Conservation (phyloP, 2,888 invertebrate species). For the Tupiocoris notatus region DNA sequence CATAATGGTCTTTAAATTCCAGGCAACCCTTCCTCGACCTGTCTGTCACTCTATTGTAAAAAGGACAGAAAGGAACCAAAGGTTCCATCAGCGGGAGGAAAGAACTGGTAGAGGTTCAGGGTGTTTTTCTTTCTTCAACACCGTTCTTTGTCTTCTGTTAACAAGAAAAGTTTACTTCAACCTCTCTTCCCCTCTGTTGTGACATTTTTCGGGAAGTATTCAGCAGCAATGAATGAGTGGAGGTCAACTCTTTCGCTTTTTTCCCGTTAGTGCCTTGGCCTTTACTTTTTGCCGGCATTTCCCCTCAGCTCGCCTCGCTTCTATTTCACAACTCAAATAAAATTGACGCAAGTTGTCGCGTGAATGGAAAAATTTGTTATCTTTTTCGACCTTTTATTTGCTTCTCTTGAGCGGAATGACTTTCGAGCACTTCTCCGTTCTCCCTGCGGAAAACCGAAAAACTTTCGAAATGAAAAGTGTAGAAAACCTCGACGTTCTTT, state of each 20-base stretch:
- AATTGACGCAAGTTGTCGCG: slow-evolving; percentile 31
- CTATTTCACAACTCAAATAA: slow-evolving; percentile 31
- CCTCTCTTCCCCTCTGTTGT: slow-evolving; percentile 36
- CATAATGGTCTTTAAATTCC: slow-evolving; percentile 42
- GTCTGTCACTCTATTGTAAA: neutral
- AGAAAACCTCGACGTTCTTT: too few species aligned
- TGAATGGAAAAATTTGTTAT: slow-evolving; percentile 35
- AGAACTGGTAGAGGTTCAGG: neutral
- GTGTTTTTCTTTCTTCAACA: slow-evolving; percentile 38
- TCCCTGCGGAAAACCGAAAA: too few species aligned
- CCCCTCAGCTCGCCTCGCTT: neutral
- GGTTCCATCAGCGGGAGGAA: neutral
- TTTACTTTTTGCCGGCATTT: slow-evolving; percentile 12
- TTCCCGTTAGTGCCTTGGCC: slow-evolving; percentile 13
- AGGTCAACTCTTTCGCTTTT: slow-evolving; percentile 26
- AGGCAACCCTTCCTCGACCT: slow-evolving; percentile 2
- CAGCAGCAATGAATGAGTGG: slow-evolving; percentile 1
- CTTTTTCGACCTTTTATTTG: slow-evolving; percentile 30
- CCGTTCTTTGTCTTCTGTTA: slow-evolving; percentile 36
- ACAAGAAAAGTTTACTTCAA: slow-evolving; percentile 39
- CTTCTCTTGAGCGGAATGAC: slow-evolving; percentile 10
- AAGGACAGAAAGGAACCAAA: neutral
- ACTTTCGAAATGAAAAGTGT: too few species aligned
- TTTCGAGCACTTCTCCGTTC: neutral
- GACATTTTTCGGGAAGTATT: slow-evolving; percentile 36